Conservation (phyloP, 2,888 invertebrate species). For the Pandemis cinnamomeana region DNA sequence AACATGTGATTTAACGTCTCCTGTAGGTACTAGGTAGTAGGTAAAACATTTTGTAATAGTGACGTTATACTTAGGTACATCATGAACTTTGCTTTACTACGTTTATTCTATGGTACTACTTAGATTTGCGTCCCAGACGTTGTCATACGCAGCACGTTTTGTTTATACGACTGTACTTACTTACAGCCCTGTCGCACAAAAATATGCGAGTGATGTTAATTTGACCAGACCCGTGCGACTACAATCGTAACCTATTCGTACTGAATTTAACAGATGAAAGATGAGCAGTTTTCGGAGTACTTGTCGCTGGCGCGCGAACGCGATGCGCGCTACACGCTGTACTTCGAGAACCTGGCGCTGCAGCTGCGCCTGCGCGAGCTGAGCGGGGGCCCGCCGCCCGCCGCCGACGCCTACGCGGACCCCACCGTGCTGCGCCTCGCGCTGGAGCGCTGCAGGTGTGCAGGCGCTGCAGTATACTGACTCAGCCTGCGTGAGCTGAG, state of each 20-base stretch:
- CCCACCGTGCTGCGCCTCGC: constrained; percentile 74
- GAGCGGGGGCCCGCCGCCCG: constrained; percentile 58
- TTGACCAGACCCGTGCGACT: no score
- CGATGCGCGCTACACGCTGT: constrained; percentile 75
- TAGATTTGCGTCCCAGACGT: no score
- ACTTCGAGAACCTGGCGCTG: constrained; percentile 74
- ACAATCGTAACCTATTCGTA: no score
- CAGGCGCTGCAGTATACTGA: background rate
- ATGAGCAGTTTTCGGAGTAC: constrained; percentile 72
- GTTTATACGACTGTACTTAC: no score
- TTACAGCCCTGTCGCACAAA: no score
- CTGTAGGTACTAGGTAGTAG: no score
- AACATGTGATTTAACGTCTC: constrained; percentile 5
- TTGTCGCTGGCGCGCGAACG: constrained; percentile 71
- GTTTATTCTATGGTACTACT: no score
- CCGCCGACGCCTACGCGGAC: constrained; percentile 62
- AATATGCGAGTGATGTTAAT: no score
- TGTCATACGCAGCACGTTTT: no score
- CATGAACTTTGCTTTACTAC: no score
- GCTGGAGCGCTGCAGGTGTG: constrained; percentile 73
- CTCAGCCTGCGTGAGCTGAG: constrained; percentile 65
- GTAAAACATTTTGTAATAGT: no score
- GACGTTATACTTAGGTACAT: no score
- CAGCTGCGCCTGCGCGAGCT: constrained; percentile 70
- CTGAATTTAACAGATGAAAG: constrained; percentile 62